Conservation (phyloP, 2,888 invertebrate species). For the Herminia tarsipennalis region DNA sequence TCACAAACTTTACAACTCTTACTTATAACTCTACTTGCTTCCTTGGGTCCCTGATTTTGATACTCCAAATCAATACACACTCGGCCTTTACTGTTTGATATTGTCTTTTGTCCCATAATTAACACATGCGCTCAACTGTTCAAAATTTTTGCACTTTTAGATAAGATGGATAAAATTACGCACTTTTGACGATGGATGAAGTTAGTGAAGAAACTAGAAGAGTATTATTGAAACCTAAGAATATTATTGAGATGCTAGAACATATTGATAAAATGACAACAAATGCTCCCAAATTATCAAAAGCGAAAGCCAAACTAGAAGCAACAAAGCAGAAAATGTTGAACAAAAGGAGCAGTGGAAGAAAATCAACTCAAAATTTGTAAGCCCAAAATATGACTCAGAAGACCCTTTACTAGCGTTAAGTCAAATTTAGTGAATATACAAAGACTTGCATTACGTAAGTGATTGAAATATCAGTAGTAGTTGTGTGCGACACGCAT, state of each 20-base stretch:
- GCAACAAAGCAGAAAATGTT: constrained; percentile 75
- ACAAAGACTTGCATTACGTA: constrained; percentile 76
- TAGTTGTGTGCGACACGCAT: constrained; percentile 47
- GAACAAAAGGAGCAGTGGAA: constrained; percentile 80
- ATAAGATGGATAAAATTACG: no score
- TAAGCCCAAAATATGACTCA: constrained; percentile 78
- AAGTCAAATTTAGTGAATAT: constrained; percentile 85
- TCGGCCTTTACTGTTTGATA: no score
- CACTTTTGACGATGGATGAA: constrained; percentile 87
- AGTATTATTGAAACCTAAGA: constrained; percentile 88
- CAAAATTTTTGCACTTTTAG: no score
- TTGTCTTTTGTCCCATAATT: no score
- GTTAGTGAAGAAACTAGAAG: constrained; percentile 74
- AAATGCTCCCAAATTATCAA: constrained; percentile 80
- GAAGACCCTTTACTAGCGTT: constrained; percentile 88
- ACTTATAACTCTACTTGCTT: no score
- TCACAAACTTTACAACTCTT: no score
- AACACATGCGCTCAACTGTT: no score
- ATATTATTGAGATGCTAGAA: constrained; percentile 92
- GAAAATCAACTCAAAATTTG: constrained; percentile 68
- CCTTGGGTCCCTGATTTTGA: no score
- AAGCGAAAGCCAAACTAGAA: constrained; percentile 88
- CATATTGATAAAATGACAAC: constrained; percentile 87
- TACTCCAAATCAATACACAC: no score
- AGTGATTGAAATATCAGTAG: constrained; percentile 62